A percentile compares a stretch with the other conserved stretches of the same genome.
Evolutionary conservation across 2,888 invertebrate species (phyloP).

Genomic region (Listrodromus nycthemerus): DNA sequence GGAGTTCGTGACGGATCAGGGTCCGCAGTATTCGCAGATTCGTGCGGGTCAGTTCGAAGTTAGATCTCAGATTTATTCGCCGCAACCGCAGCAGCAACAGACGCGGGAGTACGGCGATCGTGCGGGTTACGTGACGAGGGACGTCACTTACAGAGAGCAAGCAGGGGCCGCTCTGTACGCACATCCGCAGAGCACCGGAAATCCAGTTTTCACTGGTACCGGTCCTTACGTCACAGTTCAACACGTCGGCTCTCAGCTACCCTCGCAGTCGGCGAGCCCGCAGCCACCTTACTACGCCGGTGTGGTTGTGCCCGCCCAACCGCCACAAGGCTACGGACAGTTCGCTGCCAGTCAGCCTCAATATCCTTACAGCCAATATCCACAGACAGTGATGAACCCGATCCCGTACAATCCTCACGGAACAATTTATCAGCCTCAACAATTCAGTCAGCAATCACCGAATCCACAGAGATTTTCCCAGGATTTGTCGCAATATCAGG

Average conservation of each 20-base stretch:
- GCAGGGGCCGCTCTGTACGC: constrained; percentile 73
- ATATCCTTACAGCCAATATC: constrained; percentile 80
- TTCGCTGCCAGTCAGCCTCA: constrained; percentile 73
- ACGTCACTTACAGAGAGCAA: constrained; percentile 78
- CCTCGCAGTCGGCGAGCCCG: constrained; percentile 79
- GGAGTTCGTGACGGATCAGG: constrained; percentile 75
- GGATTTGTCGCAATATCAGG: constrained; percentile 80
- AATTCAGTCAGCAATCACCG: constrained; percentile 79
- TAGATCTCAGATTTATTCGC: constrained; percentile 79
- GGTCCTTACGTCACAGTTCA: constrained; percentile 80
- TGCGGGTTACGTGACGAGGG: constrained; percentile 80
- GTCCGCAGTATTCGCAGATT: constrained; percentile 79
- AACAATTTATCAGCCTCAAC: constrained; percentile 77
- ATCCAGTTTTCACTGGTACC: constrained; percentile 75
- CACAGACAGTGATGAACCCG: constrained; percentile 81
- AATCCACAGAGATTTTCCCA: constrained; percentile 82
- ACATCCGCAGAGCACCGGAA: constrained; percentile 76
- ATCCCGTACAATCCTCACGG: constrained; percentile 78
- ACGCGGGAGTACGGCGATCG: constrained; percentile 77
- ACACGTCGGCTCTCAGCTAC: constrained; percentile 75
- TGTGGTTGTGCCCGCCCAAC: constrained; percentile 75
- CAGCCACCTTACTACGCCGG: constrained; percentile 80
- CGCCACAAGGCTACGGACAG: constrained; percentile 75
- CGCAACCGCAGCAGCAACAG: constrained; percentile 72
- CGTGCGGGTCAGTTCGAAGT: constrained; percentile 78